A percentile compares a stretch with the other conserved stretches of the same genome.
phyloP scores from a whole-genome alignment of 53 echinoderm and acorn worm genomes.

The Actinopyga echinites region DNA sequence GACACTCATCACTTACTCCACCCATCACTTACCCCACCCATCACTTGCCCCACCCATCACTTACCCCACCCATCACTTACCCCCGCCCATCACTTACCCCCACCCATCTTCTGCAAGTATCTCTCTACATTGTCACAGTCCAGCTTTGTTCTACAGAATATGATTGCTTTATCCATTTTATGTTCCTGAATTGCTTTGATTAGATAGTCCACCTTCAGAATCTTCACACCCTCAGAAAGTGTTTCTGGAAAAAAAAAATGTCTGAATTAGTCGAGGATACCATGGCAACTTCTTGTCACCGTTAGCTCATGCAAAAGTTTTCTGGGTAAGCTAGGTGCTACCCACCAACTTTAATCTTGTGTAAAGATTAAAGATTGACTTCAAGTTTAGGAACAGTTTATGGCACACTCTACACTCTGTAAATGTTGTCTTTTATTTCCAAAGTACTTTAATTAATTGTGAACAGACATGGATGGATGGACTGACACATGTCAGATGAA shows the following conservation, averaged over 20 bases:
- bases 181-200: constrained; percentile 86
- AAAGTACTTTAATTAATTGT: too few species aligned
- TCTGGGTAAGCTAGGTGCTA: too few species aligned
- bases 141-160: constrained; percentile 96
- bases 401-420: too few species aligned
- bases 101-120: constrained; percentile 66
- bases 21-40: not conserved
- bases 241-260: constrained; percentile 62
- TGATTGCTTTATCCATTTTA: constrained; percentile 86
- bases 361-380: too few species aligned
- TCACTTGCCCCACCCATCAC: not conserved
- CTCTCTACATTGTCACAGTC: constrained; percentile 90
- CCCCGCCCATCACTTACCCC: constrained; percentile 55
- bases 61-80: not conserved
- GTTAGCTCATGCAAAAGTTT: too few species aligned
- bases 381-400: too few species aligned
- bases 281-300: not conserved
- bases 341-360: too few species aligned
- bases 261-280: not conserved
- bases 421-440: too few species aligned
- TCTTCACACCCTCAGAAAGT: constrained; percentile 83
- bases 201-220: constrained; percentile 91
- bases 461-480: too few species aligned
- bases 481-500: too few species aligned
- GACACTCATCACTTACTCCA: not conserved